Conservation (phyloP, 2,113 vertebrate species). For the Pseudorasbora parva region DNA sequence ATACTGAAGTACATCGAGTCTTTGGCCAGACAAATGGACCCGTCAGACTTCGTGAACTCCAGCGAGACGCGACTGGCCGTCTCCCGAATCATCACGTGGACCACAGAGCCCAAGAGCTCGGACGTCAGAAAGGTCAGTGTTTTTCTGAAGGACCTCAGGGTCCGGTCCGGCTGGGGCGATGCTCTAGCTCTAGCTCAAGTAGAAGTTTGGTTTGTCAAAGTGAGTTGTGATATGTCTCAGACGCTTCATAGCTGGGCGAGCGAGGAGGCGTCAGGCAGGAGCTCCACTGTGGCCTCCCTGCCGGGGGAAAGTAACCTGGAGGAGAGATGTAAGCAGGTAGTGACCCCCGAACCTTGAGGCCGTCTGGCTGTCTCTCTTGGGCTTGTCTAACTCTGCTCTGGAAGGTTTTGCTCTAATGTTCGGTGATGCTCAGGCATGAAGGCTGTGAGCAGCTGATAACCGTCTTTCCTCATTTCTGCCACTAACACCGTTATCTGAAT, state of each 20-base stretch:
- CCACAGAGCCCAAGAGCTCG: constrained; percentile 93
- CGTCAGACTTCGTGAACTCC: constrained; percentile 90
- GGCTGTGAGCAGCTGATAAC: background rate
- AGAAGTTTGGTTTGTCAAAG: background rate
- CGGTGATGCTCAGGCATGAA: background rate
- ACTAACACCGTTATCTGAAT: constrained; percentile 13
- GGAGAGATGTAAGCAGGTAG: constrained; percentile 96
- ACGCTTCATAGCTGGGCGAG: constrained; percentile 86
- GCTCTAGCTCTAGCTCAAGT: background rate
- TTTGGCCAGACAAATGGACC: constrained; percentile 90
- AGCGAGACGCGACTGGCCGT: constrained; percentile 94
- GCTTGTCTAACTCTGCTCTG: constrained; percentile 14
- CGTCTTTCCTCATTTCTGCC: constrained; percentile 18
- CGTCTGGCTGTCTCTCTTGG: too few species aligned
- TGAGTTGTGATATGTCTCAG: constrained; percentile 62
- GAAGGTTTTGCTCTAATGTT: background rate
- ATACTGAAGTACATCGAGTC: constrained; percentile 93
- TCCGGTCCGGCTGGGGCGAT: background rate
- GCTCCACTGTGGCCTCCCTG: constrained; percentile 83
- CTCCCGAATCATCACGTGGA: constrained; percentile 97
- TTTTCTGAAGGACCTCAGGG: background rate
- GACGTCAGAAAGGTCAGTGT: constrained; percentile 88
- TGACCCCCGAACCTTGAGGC: constrained; percentile 40
- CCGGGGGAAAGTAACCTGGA: constrained; percentile 90
- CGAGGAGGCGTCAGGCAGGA: constrained; percentile 85